Conservation (phyloP, 2,888 invertebrate genomes). For the Lithodes maja region DNA sequence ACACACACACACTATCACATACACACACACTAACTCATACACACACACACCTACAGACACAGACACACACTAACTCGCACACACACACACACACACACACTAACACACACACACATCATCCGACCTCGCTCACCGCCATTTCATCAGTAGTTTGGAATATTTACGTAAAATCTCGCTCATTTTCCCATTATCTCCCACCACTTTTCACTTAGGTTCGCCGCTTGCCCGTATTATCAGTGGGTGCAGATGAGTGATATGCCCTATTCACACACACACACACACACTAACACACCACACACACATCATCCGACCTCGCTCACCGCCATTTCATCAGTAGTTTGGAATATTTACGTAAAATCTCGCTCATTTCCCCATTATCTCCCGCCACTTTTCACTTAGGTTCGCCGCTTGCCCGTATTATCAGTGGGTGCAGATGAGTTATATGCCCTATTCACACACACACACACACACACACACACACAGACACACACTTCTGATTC, state of each 20-base stretch:
- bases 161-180: neutral
- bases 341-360: neutral
- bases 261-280: slow-evolving; percentile 1
- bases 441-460: neutral
- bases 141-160: neutral
- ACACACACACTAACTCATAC: neutral
- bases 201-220: neutral
- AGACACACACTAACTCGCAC: neutral
- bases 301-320: neutral
- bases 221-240: neutral
- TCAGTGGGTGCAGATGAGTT: neutral
- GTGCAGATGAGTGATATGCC: neutral
- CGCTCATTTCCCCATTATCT: neutral
- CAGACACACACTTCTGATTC: neutral
- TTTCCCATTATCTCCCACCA: neutral
- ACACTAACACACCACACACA: slow-evolving; percentile 16
- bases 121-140: neutral
- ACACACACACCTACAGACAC: neutral
- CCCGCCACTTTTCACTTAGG: neutral
- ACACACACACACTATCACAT: neutral
- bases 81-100: neutral
- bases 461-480: slow-evolving; percentile 25
- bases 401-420: neutral
- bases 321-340: neutral
- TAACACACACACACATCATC: neutral